Conservation (phyloP, 2,888 invertebrate species). For the Eueremaeus valkanovi region DNA sequence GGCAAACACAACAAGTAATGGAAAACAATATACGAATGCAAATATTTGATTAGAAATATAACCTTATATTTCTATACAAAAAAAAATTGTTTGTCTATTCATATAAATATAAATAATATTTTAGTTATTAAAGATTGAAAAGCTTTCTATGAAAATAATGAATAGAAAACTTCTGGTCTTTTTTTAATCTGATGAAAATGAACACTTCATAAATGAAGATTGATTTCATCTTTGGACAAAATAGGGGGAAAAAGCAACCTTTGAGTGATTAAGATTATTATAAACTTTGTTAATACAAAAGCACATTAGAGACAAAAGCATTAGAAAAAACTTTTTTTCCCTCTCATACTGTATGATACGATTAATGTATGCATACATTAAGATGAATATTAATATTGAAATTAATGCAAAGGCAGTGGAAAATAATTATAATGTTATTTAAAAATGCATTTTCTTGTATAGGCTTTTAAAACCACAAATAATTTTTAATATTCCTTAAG, state of each 20-base stretch:
- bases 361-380: slow-evolving; percentile 11
- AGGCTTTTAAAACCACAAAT: slow-evolving; percentile 21
- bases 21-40: not conserved
- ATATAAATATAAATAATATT: not conserved
- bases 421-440: not conserved
- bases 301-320: not conserved
- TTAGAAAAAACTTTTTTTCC: not conserved
- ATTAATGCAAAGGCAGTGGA: not conserved
- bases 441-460: not conserved
- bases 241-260: not conserved
- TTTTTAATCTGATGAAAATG: slow-evolving; percentile 3
- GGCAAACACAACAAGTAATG: slow-evolving; percentile 11
- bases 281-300: not conserved
- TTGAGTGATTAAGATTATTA: not conserved
- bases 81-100: slow-evolving; percentile 8
- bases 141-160: not conserved
- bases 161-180: not conserved
- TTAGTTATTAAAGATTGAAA: too few relatives aligned
- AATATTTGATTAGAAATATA: slow-evolving; percentile 10
- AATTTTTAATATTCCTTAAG: not conserved
- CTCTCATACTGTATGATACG: too few relatives aligned
- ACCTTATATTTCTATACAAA: not conserved
- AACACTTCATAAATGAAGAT: slow-evolving; percentile 1
- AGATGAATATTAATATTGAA: slow-evolving; percentile 19
- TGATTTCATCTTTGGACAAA: too few relatives aligned